Percentiles rank a stretch among this genome's conserved stretches.
Evolutionary conservation across 1,140 invertebrate genomes (phyloP).

Genomic region (Magallana gigas): DNA sequence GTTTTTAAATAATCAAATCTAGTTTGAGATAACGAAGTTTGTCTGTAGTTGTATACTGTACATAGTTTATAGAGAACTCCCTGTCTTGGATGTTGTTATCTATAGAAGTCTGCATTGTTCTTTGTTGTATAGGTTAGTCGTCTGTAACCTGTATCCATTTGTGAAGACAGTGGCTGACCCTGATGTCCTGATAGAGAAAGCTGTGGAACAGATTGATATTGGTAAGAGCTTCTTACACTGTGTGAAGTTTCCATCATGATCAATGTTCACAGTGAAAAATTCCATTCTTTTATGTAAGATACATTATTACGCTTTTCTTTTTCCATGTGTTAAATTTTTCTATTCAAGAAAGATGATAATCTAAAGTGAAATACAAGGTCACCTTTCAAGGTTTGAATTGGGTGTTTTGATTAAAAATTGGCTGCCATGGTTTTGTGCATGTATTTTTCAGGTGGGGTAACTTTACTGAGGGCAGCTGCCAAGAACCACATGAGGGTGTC

Average conservation of each 20-base stretch:
- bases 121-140: slow-evolving; percentile 75
- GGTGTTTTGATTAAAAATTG: background rate
- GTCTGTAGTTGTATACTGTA: too few relatives aligned
- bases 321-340: too few relatives aligned
- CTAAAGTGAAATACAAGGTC: too few relatives aligned
- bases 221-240: slow-evolving; percentile 72
- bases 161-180: slow-evolving; percentile 91
- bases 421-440: background rate
- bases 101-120: background rate
- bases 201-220: slow-evolving; percentile 99
- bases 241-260: too few relatives aligned
- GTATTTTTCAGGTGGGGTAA: slow-evolving; percentile 89
- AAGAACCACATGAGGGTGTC: slow-evolving; percentile 98
- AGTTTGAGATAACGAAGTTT: too few relatives aligned
- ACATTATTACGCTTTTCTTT: too few relatives aligned
- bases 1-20: too few relatives aligned
- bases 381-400: background rate
- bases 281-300: too few relatives aligned
- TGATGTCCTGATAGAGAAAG: slow-evolving; percentile 90
- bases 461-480: slow-evolving; percentile 94
- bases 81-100: too few relatives aligned
- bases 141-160: slow-evolving; percentile 99
- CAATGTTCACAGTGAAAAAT: too few relatives aligned
- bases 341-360: too few relatives aligned
- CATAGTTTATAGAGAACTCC: too few relatives aligned